These are phyloP conservation scores for Agrilus mali DNA, from an alignment of 2,888 invertebrate species.

Conservation along the genomic window DNA sequence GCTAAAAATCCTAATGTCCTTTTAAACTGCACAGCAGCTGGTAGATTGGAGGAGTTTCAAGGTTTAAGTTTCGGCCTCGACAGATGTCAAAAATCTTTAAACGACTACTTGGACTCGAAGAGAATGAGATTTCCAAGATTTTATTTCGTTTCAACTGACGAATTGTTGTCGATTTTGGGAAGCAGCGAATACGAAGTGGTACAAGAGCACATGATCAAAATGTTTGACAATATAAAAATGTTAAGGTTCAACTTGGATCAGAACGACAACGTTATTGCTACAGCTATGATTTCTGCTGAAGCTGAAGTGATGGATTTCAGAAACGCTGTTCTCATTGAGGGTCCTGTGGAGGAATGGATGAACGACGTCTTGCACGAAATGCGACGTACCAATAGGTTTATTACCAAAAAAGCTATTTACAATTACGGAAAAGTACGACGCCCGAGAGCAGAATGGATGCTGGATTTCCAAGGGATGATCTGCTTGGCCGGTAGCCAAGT, in stretches of 20 bases:
- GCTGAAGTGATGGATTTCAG: slow-evolving; percentile 79
- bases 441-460: slow-evolving; percentile 72
- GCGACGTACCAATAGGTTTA: slow-evolving; percentile 67
- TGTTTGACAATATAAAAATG: slow-evolving; percentile 83
- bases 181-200: slow-evolving; percentile 73
- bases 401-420: slow-evolving; percentile 79
- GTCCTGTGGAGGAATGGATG: slow-evolving; percentile 90
- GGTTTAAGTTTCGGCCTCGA: slow-evolving; percentile 64
- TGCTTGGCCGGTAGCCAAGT: slow-evolving; percentile 66
- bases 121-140: slow-evolving; percentile 80
- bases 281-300: slow-evolving; percentile 80
- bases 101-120: slow-evolving; percentile 81
- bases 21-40: slow-evolving; percentile 61
- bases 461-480: slow-evolving; percentile 66
- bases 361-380: slow-evolving; percentile 72
- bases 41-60: slow-evolving; percentile 64
- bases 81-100: slow-evolving; percentile 81
- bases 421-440: slow-evolving; percentile 66
- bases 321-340: slow-evolving; percentile 55
- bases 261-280: slow-evolving; percentile 53
- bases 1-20: slow-evolving; percentile 68
- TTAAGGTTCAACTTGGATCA: slow-evolving; percentile 56
- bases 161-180: slow-evolving; percentile 77
- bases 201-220: slow-evolving; percentile 90
- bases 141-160: slow-evolving; percentile 90